Percentiles rank a stretch among this genome's conserved stretches.
Evolutionary conservation across 2,797 vertebrate genomes (phyloP).

Genomic region (Danio choprae): DNA sequence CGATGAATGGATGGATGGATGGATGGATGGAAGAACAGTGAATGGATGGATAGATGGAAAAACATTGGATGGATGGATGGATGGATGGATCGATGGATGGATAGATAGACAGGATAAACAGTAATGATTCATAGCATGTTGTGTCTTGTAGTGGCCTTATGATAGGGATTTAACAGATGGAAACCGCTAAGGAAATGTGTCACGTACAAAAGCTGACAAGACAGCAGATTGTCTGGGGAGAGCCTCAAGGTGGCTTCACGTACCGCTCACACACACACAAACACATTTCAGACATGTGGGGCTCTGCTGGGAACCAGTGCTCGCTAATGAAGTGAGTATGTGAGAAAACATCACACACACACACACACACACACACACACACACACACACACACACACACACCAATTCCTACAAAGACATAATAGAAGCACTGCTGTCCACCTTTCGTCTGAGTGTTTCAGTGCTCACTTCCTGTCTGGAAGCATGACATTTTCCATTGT

Average conservation of each 20-base stretch:
- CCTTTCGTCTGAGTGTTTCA: conserved; percentile 31
- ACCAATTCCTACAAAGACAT: conserved; percentile 46
- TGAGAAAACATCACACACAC: conserved; percentile 43
- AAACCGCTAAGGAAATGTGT: conserved; percentile 45
- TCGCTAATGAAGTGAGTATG: conserved; percentile 47
- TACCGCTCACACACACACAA: conserved; percentile 30
- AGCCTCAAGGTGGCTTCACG: conserved; percentile 16
- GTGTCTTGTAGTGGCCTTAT: conserved; percentile 25
- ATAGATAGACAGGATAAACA: neutral
- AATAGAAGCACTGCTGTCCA: conserved; percentile 29
- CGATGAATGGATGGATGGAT: too few species aligned
- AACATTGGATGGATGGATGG: neutral
- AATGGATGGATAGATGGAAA: neutral
- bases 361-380: conserved; percentile 37
- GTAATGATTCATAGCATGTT: conserved; percentile 3
- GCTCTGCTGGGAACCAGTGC: conserved; percentile 38
- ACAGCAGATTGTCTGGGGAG: conserved; percentile 51
- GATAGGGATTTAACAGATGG: conserved; percentile 34
- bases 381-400: too few species aligned
- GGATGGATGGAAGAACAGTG: too few species aligned
- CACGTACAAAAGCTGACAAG: conserved; percentile 48
- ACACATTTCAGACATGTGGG: conserved; percentile 45
- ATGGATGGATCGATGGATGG: too few species aligned
- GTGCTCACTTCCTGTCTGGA: conserved; percentile 56
- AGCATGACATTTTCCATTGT: conserved; percentile 49